Base-by-base conservation (phyloP, 1,140 invertebrate genomes). In the Eriosoma lanigerum region DNA sequence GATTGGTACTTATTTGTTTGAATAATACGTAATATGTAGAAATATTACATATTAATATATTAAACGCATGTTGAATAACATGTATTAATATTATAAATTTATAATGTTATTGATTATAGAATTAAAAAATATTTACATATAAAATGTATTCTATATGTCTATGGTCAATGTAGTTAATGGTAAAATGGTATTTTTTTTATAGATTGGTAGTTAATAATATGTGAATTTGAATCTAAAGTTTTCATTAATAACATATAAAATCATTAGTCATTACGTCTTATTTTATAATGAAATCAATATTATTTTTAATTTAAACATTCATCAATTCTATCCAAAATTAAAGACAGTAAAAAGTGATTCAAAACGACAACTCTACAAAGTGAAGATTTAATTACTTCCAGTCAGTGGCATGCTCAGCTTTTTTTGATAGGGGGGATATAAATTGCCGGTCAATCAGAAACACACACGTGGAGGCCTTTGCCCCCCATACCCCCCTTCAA, bases 161-260 rank as follows among this genome's bases (percentile, higher is more conserved):
- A 56, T 12, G 10, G 21, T 56, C 10, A 56, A 6, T 56, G 21
- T 54, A 0, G 8, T 54, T n/a, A n/a, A n/a, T n/a, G n/a, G n/a
- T n/a, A n/a, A n/a, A n/a, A n/a, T n/a, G n/a, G n/a, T n/a, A n/a
- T n/a, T n/a, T n/a, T n/a, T n/a, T n/a, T n/a, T n/a, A 54, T 2
- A n/a, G 19, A 56, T 21, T 56, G 52, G 1, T 56, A 56, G n/a
- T 21, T 56, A 56, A 56, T 56, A 56, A 56, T 56, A 56, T 56
- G 52, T n/a, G n/a, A n/a, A n/a, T n/a, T n/a, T 56, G 10, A 56
- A 56, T 56, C n/a, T 54, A 56, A 56, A 56, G 54, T 56, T 56
- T 56, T 56, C 8, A 56, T 56, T 56, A 56, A 24, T 56, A 56
- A 12, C 54, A 24, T 56, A 56, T 54, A 24, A 56, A 56, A 1